phyloP scores from a whole-genome alignment of 2,797 vertebrate genomes.

The Catharus ustulatus region DNA sequence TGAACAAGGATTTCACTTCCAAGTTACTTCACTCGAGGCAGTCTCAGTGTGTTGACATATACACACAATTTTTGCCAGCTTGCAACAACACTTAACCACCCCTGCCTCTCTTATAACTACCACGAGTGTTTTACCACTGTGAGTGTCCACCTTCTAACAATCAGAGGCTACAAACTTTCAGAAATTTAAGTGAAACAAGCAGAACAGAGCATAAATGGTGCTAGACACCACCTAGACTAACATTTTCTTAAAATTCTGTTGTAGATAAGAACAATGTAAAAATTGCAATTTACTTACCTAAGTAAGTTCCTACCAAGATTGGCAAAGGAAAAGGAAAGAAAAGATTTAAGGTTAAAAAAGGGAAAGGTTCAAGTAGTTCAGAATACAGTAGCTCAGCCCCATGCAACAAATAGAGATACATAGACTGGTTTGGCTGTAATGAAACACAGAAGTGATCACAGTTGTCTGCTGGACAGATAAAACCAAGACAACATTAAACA shows the following conservation, averaged over 20 bases:
- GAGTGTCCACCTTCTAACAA: background rate
- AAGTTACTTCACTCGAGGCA: background rate
- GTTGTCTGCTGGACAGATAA: background rate
- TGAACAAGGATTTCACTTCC: conserved; percentile 2
- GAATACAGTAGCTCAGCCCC: conserved; percentile 44
- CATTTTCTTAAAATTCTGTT: background rate
- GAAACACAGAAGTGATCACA: background rate
- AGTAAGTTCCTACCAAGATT: conserved; percentile 77
- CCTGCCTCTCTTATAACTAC: background rate
- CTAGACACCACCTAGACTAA: background rate
- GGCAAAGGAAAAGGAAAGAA: conserved; percentile 62
- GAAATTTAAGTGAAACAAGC: background rate
- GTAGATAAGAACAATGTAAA: background rate
- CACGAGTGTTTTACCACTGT: background rate
- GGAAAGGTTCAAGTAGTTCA: background rate
- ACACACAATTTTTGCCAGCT: background rate
- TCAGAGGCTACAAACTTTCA: background rate
- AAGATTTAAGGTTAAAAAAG: conserved; percentile 35
- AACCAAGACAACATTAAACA: conserved; percentile 24
- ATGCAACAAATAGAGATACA: conserved; percentile 43
- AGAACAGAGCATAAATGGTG: background rate
- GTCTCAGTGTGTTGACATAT: background rate
- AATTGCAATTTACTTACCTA: conserved; percentile 77
- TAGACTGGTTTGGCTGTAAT: background rate
- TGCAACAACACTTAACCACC: background rate